phyloP scores from a whole-genome alignment of 2,888 invertebrate genomes.

The Lysandra coridon region DNA sequence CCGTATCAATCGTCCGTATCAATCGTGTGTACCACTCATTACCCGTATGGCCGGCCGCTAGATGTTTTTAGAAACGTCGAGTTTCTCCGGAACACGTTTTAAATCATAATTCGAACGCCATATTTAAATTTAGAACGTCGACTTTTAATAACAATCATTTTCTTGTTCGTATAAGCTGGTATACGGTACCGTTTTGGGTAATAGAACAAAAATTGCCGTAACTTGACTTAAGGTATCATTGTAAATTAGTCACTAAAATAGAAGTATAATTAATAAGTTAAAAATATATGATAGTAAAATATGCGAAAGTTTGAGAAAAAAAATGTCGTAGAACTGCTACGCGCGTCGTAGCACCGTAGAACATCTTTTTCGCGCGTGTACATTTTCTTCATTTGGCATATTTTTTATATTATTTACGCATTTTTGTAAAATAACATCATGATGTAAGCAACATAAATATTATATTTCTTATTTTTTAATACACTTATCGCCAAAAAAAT shows the following conservation, averaged over 20 bases:
- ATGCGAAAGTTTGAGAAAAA: neutral
- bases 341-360: slow-evolving; percentile 60
- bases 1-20: slow-evolving; percentile 57
- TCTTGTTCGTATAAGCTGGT: neutral
- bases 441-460: too few relatives aligned
- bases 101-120: slow-evolving; percentile 78
- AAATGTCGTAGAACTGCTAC: slow-evolving; percentile 55
- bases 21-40: slow-evolving; percentile 65
- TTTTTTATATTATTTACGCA: too few relatives aligned
- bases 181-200: neutral
- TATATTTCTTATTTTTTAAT: neutral
- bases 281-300: neutral
- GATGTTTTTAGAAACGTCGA: slow-evolving; percentile 77
- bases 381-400: too few relatives aligned
- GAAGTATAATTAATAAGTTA: too few relatives aligned
- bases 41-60: slow-evolving; percentile 73
- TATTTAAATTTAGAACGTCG: slow-evolving; percentile 73
- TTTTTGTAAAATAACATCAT: too few relatives aligned
- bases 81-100: slow-evolving; percentile 81
- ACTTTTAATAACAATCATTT: slow-evolving; percentile 56
- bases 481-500: neutral
- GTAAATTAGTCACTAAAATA: neutral
- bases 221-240: too few relatives aligned
- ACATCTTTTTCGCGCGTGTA: neutral
- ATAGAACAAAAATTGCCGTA: neutral